A percentile compares a stretch with the other conserved stretches of the same genome.
phyloP scores from a whole-genome alignment of 2,797 vertebrate genomes.

The Macroramphosus scolopax region DNA sequence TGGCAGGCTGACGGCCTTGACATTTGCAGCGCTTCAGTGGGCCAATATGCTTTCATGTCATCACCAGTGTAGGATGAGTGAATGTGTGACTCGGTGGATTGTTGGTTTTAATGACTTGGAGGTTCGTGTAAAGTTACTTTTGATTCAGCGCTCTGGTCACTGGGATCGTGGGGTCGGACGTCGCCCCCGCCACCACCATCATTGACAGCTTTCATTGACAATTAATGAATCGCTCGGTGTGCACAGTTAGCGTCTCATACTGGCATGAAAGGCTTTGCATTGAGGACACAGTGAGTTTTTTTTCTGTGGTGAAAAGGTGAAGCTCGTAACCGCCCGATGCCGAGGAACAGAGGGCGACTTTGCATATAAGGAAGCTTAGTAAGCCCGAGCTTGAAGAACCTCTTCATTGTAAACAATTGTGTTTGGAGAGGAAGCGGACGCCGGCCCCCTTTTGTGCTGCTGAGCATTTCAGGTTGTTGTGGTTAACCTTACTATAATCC shows the following conservation, averaged over 20 bases:
- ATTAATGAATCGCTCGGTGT: too few relatives aligned
- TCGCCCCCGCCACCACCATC: too few relatives aligned
- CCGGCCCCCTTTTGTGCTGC: background rate
- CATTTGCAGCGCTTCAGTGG: background rate
- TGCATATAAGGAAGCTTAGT: conserved; percentile 36
- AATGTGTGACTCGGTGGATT: too few relatives aligned
- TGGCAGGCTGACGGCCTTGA: background rate
- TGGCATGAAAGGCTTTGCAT: conserved; percentile 28
- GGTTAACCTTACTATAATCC: background rate
- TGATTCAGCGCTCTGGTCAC: too few relatives aligned
- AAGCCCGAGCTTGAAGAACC: conserved; percentile 33
- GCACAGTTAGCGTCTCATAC: too few relatives aligned
- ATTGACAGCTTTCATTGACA: too few relatives aligned
- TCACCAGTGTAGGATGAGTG: background rate
- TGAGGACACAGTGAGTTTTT: too few relatives aligned
- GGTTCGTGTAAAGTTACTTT: too few relatives aligned
- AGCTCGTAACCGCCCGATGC: conserved; percentile 26
- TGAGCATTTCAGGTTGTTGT: background rate
- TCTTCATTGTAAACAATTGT: conserved; percentile 16
- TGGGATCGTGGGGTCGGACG: too few relatives aligned
- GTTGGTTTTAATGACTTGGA: too few relatives aligned
- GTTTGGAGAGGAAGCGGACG: conserved; percentile 4
- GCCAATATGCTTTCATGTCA: background rate
- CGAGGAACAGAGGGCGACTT: conserved; percentile 37
- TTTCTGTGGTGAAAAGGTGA: conserved; percentile 48